Base-by-base conservation (phyloP, 1,140 invertebrate species). In the Tribolium madens region DNA sequence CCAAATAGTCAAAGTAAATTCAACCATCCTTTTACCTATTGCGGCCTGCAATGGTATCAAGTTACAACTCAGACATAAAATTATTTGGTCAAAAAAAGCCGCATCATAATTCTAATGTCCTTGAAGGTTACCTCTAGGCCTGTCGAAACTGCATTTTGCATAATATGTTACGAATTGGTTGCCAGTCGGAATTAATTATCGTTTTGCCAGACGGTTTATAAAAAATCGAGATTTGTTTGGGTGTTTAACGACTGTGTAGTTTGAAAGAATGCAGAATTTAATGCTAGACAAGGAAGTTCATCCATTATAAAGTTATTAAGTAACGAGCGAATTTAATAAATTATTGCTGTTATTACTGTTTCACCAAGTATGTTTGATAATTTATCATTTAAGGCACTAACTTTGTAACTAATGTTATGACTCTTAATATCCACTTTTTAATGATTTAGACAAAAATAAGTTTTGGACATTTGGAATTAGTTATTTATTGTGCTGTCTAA, bases 121-220 rank as follows among this genome's bases (percentile, higher is more conserved):
- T 57, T 26, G 18, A 18, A 18, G 52, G 17, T 57, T 57, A 64
- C 26, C 57, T 64, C 57, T 26, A 14, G 57, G 57, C 57, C 14
- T 64, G 57, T 64, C 57, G 14, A 64, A 64, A 64, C 57, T 64
- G 57, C 57, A 64, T 64, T 64, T 64, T 64, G 57, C 57, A 64
- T 64, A 64, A 64, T 64, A 64, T 64, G 31, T 64, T 31, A 64
- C n/a, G 26, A 64, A 64, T 64, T 64, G 14, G 57, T 33, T 64
- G 21, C 57, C 57, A 13, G 57, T 64, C 26, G 13, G 57, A 64
- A 64, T 64, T 64, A 64, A 64, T 64, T 64, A 64, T 64, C 26
- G 3, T 64, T 42, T 13, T 64, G 57, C 14, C 31, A 31, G 57
- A 64, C 57, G 12, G n/a, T 33, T 31, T 33, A 33, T n/a, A 33